Evolutionary conservation across 2,797 vertebrate species (phyloP).

Genomic region (Pangasius mekongensis): DNA sequence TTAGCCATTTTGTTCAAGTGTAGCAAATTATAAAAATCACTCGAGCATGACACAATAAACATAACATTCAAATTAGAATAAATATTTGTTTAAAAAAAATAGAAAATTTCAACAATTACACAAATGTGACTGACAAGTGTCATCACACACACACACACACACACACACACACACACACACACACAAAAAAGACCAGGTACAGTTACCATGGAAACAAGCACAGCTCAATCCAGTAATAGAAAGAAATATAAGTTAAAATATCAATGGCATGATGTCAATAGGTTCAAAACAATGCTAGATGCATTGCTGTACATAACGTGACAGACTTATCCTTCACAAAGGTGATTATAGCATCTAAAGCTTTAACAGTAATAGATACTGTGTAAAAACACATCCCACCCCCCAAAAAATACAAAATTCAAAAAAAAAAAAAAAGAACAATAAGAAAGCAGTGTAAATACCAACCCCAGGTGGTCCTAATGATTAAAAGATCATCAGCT

Average conservation of each 20-base stretch:
- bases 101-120: not conserved
- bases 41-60: conserved; percentile 1
- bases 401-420: not conserved
- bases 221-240: not conserved
- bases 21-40: conserved; percentile 12
- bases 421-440: not conserved
- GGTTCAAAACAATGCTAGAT: not conserved
- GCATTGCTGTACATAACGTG: not conserved
- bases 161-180: too few relatives aligned
- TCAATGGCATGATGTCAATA: not conserved
- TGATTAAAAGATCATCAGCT: too few relatives aligned
- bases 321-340: not conserved
- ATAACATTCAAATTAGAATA: conserved; percentile 16
- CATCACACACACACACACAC: not conserved
- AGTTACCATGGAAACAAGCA: conserved; percentile 33
- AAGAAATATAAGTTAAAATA: not conserved
- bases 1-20: not conserved
- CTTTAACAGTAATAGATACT: not conserved
- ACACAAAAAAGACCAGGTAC: not conserved
- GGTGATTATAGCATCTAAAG: not conserved
- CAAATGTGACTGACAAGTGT: conserved; percentile 6
- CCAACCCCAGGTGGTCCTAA: too few relatives aligned
- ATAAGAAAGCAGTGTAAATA: not conserved
- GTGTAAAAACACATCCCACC: not conserved
- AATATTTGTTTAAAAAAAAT: not conserved